phyloP scores from a whole-genome alignment of 2,797 vertebrate genomes.

The Leucoraja ocellata region DNA sequence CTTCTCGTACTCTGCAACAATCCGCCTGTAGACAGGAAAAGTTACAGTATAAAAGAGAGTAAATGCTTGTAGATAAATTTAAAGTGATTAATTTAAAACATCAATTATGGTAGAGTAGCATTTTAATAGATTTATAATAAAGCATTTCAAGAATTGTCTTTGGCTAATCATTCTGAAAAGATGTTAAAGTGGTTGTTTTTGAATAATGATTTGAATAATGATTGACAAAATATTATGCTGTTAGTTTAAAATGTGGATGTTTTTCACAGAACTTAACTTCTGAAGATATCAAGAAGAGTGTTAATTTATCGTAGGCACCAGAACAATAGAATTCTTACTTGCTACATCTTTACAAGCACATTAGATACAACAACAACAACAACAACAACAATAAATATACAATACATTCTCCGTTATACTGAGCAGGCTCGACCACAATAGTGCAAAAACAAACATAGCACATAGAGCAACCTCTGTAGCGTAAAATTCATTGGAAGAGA shows the following conservation, averaged over 20 bases:
- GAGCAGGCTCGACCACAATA: no score
- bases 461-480: no score
- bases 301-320: no score
- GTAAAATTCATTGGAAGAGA: no score
- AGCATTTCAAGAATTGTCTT: background rate
- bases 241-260: background rate
- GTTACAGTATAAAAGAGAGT: background rate
- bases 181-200: background rate
- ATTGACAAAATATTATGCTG: background rate
- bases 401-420: no score
- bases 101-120: background rate
- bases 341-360: no score
- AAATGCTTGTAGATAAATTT: background rate
- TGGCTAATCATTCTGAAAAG: background rate
- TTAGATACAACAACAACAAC: no score
- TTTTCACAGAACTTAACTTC: background rate
- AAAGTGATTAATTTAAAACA: background rate
- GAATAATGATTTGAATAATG: background rate
- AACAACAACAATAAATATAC: no score
- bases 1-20: conserved; percentile 97
- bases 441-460: no score
- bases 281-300: background rate
- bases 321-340: no score
- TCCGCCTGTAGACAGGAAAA: conserved; percentile 68
- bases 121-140: background rate